Percentiles rank a stretch among this genome's conserved stretches.
Evolutionary conservation across 2,888 invertebrate species (phyloP).

Genomic region (Machimus rusticus): DNA sequence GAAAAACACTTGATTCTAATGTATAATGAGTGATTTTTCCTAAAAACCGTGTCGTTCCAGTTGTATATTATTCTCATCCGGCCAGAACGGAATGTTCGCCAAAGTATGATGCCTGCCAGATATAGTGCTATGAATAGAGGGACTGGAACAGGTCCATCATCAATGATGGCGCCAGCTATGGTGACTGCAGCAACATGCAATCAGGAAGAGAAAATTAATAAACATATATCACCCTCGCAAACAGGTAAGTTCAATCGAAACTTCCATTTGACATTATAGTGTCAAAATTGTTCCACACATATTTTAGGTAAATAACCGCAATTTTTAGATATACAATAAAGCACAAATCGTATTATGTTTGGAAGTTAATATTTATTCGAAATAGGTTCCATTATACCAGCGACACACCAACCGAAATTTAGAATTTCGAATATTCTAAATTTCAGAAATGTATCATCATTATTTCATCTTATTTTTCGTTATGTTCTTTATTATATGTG

Average conservation of each 20-base stretch:
- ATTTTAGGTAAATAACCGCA: too few species aligned
- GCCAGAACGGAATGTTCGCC: constrained; percentile 88
- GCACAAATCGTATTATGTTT: too few species aligned
- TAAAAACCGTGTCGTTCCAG: constrained; percentile 63
- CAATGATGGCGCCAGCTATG: constrained; percentile 74
- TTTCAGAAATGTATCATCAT: too few species aligned
- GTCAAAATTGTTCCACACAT: not conserved
- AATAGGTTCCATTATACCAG: too few species aligned
- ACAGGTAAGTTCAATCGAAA: constrained; percentile 53
- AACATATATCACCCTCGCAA: constrained; percentile 67
- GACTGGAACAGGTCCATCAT: constrained; percentile 69
- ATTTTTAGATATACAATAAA: too few species aligned
- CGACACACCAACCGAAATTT: too few species aligned
- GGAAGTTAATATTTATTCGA: too few species aligned
- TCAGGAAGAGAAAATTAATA: constrained; percentile 71
- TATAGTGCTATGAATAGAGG: constrained; percentile 71
- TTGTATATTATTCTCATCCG: constrained; percentile 88
- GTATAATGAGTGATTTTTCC: not conserved
- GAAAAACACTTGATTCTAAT: too few species aligned
- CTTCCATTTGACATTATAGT: not conserved
- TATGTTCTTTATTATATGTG: too few species aligned
- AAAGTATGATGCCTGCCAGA: constrained; percentile 82
- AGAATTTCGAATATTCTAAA: too few species aligned
- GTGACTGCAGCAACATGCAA: constrained; percentile 74
- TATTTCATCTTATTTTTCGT: too few species aligned